Evolutionary conservation across 2,888 invertebrate species (phyloP).

Genomic region (Ornithoptera priamus): DNA sequence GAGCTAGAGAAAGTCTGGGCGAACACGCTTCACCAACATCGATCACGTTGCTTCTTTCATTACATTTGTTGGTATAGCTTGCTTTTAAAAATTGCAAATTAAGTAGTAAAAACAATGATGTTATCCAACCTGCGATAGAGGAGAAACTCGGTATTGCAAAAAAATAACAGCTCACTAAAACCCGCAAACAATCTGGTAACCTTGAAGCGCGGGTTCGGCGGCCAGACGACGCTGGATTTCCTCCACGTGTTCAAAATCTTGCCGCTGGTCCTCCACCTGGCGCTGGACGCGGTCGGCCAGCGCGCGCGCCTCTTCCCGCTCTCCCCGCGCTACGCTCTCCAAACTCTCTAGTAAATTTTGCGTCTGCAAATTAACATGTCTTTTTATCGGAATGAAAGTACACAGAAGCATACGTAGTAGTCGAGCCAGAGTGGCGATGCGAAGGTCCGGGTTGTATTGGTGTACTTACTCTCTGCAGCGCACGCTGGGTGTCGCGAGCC

Average conservation of each 20-base stretch:
- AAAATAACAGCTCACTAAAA: background rate
- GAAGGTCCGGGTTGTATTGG: background rate
- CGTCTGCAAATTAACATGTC: conserved; percentile 40
- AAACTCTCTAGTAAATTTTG: conserved; percentile 50
- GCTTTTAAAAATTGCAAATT: too few species aligned
- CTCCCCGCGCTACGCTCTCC: conserved; percentile 39
- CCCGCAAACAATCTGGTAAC: conserved; percentile 35
- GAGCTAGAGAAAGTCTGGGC: too few species aligned
- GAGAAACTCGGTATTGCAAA: background rate
- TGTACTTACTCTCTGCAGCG: conserved; percentile 45
- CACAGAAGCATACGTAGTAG: too few species aligned
- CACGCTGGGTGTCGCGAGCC: conserved; percentile 61
- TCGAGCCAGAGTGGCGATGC: too few species aligned
- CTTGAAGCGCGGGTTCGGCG: conserved; percentile 62
- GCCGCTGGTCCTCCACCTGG: conserved; percentile 72
- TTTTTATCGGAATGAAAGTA: too few species aligned
- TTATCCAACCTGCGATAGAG: too few species aligned
- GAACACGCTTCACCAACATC: too few species aligned
- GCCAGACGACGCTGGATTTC: conserved; percentile 80
- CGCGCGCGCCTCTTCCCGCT: conserved; percentile 39
- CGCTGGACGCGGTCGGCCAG: conserved; percentile 54
- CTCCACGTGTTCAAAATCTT: conserved; percentile 79
- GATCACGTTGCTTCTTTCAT: too few species aligned
- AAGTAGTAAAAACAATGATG: too few species aligned
- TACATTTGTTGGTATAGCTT: too few species aligned